Base-by-base conservation (phyloP, 2,113 vertebrate genomes). In the Entomyzon cyanotis region DNA sequence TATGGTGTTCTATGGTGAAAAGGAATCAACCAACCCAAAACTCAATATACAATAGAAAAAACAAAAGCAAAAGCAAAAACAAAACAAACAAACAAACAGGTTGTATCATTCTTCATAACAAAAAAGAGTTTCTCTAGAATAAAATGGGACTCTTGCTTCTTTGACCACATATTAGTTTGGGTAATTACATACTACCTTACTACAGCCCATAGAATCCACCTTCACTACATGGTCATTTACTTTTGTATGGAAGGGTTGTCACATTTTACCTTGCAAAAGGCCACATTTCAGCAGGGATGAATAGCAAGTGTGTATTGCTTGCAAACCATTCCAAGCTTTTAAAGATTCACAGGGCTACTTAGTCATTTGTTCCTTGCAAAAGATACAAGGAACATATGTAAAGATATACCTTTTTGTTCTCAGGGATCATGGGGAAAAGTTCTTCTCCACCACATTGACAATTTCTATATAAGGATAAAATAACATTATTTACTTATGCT, bases 231-330 rank as follows among this genome's bases (percentile, higher is more conserved):
- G 23, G 21, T 33, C 35, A 22, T 56, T 79, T 49, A 24, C 7
- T 69, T 87, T 41, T n/a, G 11, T 20, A 22, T 13, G 0, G 0
- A 70, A 62, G 17, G 28, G 23, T 58, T 78, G 17, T 37, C 30
- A 20, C 1, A 24, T 63, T 75, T 75, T 50, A 33, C 39, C 20
- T 44, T 55, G 56, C 39, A 73, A 44, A 68, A 75, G 24, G 15
- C 11, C 7, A 1, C 24, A 22, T 84, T 69, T 77, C 71, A 69
- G 2, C 8, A 35, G 37, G 30, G 41, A 41, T 47, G 15, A 44
- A 74, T 2, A 18, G 15, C n/a, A 17, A 28, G 28, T 69, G 11
- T 21, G 15, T 9, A 12, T 16, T 30, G 23, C 33, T 69, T 87
- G 42, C 37, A 73, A 86, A 93, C 15, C 2, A 15, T 41, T 44